phyloP scores from a whole-genome alignment of 1,140 invertebrate genomes.

The Branchinecta lindahli region DNA sequence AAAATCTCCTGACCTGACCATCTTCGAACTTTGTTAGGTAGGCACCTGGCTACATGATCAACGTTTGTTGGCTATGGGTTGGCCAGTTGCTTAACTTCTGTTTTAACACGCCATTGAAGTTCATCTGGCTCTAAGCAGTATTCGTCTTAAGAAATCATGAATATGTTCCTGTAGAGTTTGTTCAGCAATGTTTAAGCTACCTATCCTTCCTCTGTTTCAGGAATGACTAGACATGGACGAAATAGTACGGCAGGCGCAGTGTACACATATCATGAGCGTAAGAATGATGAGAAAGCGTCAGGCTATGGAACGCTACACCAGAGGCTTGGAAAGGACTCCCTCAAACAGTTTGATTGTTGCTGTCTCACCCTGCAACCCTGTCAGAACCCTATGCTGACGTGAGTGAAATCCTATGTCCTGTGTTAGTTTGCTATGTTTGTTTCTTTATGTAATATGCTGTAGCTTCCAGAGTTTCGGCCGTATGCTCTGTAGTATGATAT shows the following conservation, averaged over 20 bases:
- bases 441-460: too few relatives aligned
- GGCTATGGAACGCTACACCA: constrained; percentile 39
- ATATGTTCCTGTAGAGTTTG: too few relatives aligned
- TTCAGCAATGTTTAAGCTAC: neutral
- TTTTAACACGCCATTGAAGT: too few relatives aligned
- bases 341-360: constrained; percentile 97
- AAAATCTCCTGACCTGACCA: too few relatives aligned
- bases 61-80: too few relatives aligned
- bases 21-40: too few relatives aligned
- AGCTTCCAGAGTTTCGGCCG: too few relatives aligned
- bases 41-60: too few relatives aligned
- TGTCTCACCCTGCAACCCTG: constrained; percentile 91
- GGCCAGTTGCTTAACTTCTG: too few relatives aligned
- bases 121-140: too few relatives aligned
- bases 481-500: too few relatives aligned
- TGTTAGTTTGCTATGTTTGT: constrained; percentile 2
- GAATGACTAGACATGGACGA: constrained; percentile 84
- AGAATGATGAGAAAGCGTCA: constrained; percentile 84
- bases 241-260: constrained; percentile 97
- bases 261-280: constrained; percentile 96
- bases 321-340: constrained; percentile 85
- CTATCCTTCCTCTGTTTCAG: neutral
- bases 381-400: constrained; percentile 70
- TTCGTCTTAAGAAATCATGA: too few relatives aligned
- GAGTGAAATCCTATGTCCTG: constrained; percentile 28